Base-by-base conservation (phyloP, 2,797 vertebrate genomes). In the Myotis pilosus region DNA sequence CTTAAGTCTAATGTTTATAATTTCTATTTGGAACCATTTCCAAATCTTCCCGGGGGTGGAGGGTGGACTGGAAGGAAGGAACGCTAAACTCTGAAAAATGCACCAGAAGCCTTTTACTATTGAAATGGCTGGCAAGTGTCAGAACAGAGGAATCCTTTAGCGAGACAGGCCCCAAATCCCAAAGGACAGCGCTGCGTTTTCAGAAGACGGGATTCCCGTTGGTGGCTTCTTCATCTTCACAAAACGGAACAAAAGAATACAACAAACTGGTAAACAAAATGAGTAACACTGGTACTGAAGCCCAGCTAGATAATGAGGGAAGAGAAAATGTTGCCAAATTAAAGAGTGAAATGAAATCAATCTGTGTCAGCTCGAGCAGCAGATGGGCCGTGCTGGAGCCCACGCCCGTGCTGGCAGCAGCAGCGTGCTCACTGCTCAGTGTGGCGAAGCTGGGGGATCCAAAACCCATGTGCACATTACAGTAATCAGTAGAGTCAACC, bases 21-120 rank as follows among this genome's bases (percentile, higher is more conserved):
- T 96, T 96, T 96, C 86, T 95, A 94, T 96, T 94, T 92, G 90
- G 82, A 97, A 89, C 13, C 69, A 89, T 94, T 97, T 89, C 91
- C 89, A 95, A 95, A 95, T 89, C 89, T 96, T 96, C 86, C 87
- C 68, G 93, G 92, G 20, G 93, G 38, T 68, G 83, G 91, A 5
- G 8, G 30, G 30, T 6, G 47, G 64, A 57, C 7, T 25, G 22
- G 51, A 51, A 76, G 41, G 55, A 94, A 93, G 38, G 23, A 94
- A 96, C 3, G 22, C 60, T 94, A 81, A 91, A 60, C 60, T 79
- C 79, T 79, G 55, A 94, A 95, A 97, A 96, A 94, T 60, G 89
- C n/a, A 90, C 89, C 91, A 92, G 87, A 96, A 96, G 95, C 66
- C 55, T 57, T 68, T 81, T 68, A 74, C 30, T 69, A 55, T 0